A percentile compares a stretch with the other conserved stretches of the same genome.
Conservation (phyloP, 1,140 invertebrate species). For the Lepidurus couesii region DNA sequence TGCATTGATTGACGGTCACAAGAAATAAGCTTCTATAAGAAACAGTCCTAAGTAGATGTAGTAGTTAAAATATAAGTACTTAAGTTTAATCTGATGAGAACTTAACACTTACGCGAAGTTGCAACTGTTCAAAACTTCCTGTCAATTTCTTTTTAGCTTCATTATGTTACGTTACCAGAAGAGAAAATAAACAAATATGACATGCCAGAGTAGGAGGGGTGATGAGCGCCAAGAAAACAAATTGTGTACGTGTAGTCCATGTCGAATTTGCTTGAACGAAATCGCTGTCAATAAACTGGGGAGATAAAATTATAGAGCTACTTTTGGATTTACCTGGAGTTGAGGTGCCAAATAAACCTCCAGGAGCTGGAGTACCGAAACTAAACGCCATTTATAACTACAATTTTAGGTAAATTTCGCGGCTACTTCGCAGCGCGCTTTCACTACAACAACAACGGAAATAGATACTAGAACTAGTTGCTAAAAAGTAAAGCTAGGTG, state of each 20-base stretch:
- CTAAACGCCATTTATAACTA: background rate
- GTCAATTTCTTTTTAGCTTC: too few species aligned
- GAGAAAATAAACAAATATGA: too few species aligned
- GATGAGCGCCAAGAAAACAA: too few species aligned
- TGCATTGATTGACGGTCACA: background rate
- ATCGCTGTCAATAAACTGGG: too few species aligned
- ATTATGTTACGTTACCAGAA: too few species aligned
- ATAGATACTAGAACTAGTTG: background rate
- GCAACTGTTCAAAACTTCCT: too few species aligned
- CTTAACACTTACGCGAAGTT: too few species aligned
- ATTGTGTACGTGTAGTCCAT: too few species aligned
- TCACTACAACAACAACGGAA: background rate
- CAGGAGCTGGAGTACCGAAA: background rate
- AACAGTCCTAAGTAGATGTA: background rate
- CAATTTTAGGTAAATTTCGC: background rate
- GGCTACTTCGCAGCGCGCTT: background rate
- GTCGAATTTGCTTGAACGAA: too few species aligned
- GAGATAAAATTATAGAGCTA: background rate
- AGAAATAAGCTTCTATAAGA: background rate
- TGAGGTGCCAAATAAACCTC: background rate
- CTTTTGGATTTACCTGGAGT: background rate
- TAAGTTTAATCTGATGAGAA: background rate
- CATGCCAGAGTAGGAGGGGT: too few species aligned
- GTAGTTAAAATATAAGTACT: background rate
- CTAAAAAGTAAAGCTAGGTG: too few species aligned